phyloP scores from a whole-genome alignment of 23 tunicate genomes.

The Halocynthia roretzi region DNA sequence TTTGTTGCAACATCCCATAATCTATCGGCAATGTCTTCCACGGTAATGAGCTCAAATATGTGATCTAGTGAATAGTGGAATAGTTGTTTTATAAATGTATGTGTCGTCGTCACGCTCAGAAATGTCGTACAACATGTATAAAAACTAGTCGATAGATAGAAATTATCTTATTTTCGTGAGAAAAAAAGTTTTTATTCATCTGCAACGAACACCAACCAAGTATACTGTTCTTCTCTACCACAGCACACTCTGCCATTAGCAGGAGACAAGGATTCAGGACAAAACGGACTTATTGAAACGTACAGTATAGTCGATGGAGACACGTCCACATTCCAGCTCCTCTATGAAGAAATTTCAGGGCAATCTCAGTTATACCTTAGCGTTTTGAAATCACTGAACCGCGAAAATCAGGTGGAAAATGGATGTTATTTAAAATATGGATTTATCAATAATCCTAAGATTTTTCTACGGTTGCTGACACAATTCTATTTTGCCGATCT shows the following conservation, averaged over 20 bases:
- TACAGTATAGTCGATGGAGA: constrained; percentile 52
- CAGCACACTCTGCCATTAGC: constrained; percentile 74
- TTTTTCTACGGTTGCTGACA: not conserved
- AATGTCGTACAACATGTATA: too few species aligned
- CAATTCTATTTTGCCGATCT: not conserved
- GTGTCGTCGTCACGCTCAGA: too few species aligned
- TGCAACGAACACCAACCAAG: not conserved
- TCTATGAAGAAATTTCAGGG: constrained; percentile 43
- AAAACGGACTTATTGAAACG: constrained; percentile 33
- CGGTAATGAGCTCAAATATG: too few species aligned
- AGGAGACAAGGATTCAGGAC: constrained; percentile 40
- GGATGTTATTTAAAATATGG: not conserved
- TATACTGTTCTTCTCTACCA: not conserved
- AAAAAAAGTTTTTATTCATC: not conserved
- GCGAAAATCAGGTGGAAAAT: constrained; percentile 42
- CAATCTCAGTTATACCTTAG: constrained; percentile 44
- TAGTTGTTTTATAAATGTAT: too few species aligned
- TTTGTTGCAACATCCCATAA: too few species aligned
- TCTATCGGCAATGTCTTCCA: too few species aligned
- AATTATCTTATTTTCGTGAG: not conserved
- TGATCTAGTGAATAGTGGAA: too few species aligned
- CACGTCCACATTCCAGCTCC: constrained; percentile 28
- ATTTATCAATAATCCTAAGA: not conserved
- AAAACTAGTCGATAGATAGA: too few species aligned
- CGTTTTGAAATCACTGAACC: constrained; percentile 30